A percentile compares a stretch with the other conserved stretches of the same genome.
Conservation (phyloP, 2,113 vertebrate species). For the Prietella phreatophila region DNA sequence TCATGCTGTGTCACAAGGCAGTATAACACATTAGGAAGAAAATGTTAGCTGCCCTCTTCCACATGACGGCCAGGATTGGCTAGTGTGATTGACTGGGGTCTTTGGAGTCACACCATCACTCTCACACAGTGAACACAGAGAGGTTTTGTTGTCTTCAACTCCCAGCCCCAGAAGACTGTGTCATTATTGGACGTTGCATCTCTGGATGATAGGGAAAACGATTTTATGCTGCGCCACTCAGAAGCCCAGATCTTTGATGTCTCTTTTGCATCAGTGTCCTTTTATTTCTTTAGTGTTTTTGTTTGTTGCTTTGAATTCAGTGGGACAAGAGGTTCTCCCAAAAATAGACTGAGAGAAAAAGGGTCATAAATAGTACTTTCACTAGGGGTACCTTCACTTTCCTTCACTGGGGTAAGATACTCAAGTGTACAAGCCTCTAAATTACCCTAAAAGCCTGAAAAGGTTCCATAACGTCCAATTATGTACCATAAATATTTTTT, state of each 20-base stretch:
- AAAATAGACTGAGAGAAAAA: neutral
- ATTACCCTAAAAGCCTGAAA: neutral
- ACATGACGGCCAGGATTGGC: neutral
- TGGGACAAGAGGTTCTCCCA: neutral
- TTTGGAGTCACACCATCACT: neutral
- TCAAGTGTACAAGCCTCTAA: neutral
- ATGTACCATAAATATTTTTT: neutral
- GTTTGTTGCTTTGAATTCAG: conserved; percentile 10
- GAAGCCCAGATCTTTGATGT: neutral
- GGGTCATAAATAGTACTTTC: neutral
- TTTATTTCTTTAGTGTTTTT: conserved; percentile 14
- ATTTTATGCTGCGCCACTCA: neutral
- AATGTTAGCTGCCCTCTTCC: neutral
- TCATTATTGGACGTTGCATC: neutral
- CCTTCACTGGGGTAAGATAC: neutral
- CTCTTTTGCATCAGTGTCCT: neutral
- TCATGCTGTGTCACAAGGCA: neutral
- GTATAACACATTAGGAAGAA: neutral
- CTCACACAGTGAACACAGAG: neutral
- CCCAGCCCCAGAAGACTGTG: neutral
- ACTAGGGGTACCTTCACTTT: neutral
- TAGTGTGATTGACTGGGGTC: neutral
- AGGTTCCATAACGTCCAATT: neutral
- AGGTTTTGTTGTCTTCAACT: neutral
- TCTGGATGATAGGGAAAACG: neutral